Base-by-base conservation (phyloP, 1,140 invertebrate genomes). In the Drosophila baimaii region DNA sequence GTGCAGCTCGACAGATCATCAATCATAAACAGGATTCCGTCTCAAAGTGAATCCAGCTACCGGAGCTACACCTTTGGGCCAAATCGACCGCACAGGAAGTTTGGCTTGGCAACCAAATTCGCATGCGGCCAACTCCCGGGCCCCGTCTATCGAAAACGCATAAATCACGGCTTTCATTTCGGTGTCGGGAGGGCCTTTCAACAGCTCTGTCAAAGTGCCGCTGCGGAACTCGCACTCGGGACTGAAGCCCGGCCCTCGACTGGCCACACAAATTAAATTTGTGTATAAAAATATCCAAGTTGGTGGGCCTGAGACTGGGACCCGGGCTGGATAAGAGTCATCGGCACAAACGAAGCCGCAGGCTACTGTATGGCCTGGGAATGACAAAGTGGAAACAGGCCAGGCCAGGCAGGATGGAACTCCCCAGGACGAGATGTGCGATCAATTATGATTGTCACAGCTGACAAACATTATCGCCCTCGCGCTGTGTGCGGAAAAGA, bases 401-500 rank as follows among this genome's bases (percentile, higher is more conserved):
- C 51, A 41, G 52, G 47, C 39, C 51, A 44, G 77, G 44, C 39
- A 77, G 52, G n/a, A 74, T 39, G 44, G 62, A 31, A 29, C 9
- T 43, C 55, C 39, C 19, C 21, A 64, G 72, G 47, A 51, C 58
- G 41, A 61, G 54, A 57, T 52, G 64, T 63, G 49, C 85, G 81
- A 89, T 90, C 84, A 77, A 89, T 89, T 89, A 89, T 84, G 84
- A 89, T 89, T 84, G 85, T 89, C 84, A 90, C 84, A 89, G 84
- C 83, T 79, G 84, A 88, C 77, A 77, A 72, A 88, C 79, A 88
- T 88, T 83, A 86, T 86, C 79, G 85, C 75, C 82, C 75, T 79
- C 66, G 83, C 58, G 43, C 33, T 10, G n/a, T 21, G 49, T n/a
- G 51, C 51, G 31, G 9, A 37, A 43, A 13, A 21, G 73, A 41